These are phyloP conservation scores for Diceros bicornis DNA, from an alignment of 2,797 vertebrate species.

Conservation along the genomic window DNA sequence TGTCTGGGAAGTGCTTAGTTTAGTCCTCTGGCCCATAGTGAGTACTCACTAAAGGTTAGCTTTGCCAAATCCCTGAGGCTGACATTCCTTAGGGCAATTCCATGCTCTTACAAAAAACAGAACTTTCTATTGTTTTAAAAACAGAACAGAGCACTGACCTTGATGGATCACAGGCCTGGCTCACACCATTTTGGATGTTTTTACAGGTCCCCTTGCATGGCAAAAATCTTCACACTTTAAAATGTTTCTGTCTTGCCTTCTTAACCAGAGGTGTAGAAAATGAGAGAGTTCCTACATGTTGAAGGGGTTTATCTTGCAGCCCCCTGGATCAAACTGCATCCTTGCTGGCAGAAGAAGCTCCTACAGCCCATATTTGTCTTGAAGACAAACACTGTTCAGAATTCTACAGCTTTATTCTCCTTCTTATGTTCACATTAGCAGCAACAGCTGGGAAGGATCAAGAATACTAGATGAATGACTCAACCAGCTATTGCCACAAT, in stretches of 20 bases:
- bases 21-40: not conserved
- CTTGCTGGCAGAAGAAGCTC: not conserved
- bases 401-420: not conserved
- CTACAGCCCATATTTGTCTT: not conserved
- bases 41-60: slow-evolving; percentile 13
- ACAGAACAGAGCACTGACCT: slow-evolving; percentile 32
- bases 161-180: slow-evolving; percentile 61
- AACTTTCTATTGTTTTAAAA: slow-evolving; percentile 72
- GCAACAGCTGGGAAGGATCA: slow-evolving; percentile 51
- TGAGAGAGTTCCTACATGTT: not conserved
- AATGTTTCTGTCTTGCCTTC: not conserved
- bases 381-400: slow-evolving; percentile 32
- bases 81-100: slow-evolving; percentile 48
- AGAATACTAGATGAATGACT: not conserved
- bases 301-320: not conserved
- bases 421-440: not conserved
- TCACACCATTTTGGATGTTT: slow-evolving; percentile 48
- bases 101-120: slow-evolving; percentile 60
- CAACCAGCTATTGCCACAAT: slow-evolving; percentile 1
- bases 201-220: not conserved
- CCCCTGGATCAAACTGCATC: not conserved
- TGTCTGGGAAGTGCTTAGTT: slow-evolving; percentile 27
- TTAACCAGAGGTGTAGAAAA: not conserved
- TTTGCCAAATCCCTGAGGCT: slow-evolving; percentile 49
- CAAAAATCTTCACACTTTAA: slow-evolving; percentile 39